Conservation (phyloP, 1,140 invertebrate species). For the Halesus radiatus region DNA sequence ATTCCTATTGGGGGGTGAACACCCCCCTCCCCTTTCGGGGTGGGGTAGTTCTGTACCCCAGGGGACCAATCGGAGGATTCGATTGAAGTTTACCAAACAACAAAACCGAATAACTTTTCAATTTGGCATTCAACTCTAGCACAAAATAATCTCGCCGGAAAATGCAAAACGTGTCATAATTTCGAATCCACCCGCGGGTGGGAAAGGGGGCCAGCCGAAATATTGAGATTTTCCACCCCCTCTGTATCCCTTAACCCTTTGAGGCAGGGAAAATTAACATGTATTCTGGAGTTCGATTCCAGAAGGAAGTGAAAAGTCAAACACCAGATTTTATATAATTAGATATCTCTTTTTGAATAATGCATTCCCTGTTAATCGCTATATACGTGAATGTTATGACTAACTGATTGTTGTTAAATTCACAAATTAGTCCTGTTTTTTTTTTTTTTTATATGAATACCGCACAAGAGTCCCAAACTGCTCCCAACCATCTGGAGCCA, state of each 20-base stretch:
- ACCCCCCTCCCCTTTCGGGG: not conserved
- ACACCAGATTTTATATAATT: no score
- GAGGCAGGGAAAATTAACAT: no score
- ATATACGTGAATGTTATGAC: no score
- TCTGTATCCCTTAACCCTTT: not conserved
- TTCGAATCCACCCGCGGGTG: not conserved
- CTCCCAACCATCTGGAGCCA: no score
- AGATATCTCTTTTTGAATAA: no score
- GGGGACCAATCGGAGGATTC: slow-evolving; percentile 31
- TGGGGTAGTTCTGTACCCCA: slow-evolving; percentile 9
- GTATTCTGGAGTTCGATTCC: no score
- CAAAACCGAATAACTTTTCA: slow-evolving; percentile 36
- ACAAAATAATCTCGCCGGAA: slow-evolving; percentile 26
- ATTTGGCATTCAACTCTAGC: slow-evolving; percentile 25
- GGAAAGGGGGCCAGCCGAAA: not conserved
- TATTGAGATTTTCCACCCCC: not conserved
- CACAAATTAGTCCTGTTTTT: no score
- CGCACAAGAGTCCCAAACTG: no score
- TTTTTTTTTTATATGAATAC: no score
- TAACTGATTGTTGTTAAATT: no score
- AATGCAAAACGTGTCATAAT: slow-evolving; percentile 44
- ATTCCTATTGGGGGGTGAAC: not conserved
- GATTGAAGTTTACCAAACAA: slow-evolving; percentile 39
- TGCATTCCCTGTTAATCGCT: no score
- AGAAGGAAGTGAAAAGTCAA: no score